A percentile compares a stretch with the other conserved stretches of the same genome.
These are phyloP conservation scores for Epinotia ramella DNA, from an alignment of 2,888 invertebrate species.

Conservation along the genomic window DNA sequence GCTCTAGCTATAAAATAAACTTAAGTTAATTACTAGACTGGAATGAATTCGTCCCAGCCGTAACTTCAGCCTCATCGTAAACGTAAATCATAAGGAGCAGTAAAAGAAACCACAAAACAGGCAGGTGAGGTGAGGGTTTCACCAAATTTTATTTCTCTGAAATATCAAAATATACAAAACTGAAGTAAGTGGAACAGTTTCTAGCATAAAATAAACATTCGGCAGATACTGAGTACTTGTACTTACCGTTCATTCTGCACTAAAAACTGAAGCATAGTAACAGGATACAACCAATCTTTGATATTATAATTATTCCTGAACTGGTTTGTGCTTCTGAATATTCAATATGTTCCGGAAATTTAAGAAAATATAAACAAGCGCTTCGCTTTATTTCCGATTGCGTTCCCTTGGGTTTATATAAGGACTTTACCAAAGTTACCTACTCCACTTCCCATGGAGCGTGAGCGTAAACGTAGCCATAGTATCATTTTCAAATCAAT, in stretches of 20 bases:
- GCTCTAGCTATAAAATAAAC: too few species aligned
- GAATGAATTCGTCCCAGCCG: constrained; percentile 25
- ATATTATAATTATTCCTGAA: constrained; percentile 29
- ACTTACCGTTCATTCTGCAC: constrained; percentile 11
- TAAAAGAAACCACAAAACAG: constrained; percentile 17
- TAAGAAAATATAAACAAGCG: constrained; percentile 43
- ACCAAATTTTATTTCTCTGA: constrained; percentile 9
- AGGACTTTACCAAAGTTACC: constrained; percentile 1
- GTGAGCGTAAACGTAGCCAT: background rate
- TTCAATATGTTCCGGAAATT: constrained; percentile 44
- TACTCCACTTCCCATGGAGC: background rate
- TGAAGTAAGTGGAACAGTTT: background rate
- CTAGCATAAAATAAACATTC: background rate
- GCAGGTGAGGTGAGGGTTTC: constrained; percentile 4
- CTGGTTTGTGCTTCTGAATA: constrained; percentile 41
- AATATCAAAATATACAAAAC: constrained; percentile 19
- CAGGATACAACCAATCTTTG: constrained; percentile 31
- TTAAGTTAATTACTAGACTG: background rate
- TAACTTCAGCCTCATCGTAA: constrained; percentile 31
- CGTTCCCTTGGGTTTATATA: constrained; percentile 24
- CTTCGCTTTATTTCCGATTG: constrained; percentile 38
- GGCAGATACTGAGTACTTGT: background rate
- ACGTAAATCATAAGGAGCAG: constrained; percentile 38
- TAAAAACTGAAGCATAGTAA: constrained; percentile 15
- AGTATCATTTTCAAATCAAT: background rate